phyloP scores from a whole-genome alignment of 1,140 invertebrate species.

The Macrostomum lignano region DNA sequence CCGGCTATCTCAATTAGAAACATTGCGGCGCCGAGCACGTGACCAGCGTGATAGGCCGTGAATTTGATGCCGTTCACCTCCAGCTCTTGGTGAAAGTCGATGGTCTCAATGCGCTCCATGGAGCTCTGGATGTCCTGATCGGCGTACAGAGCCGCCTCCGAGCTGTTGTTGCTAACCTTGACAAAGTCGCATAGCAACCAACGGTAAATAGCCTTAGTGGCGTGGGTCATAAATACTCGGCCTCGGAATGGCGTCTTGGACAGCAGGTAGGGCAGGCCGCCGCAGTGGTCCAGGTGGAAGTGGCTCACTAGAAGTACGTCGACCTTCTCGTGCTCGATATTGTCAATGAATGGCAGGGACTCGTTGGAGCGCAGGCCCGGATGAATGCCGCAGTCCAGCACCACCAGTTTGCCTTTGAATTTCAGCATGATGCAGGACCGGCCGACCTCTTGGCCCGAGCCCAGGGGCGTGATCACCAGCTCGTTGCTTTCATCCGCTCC shows the following conservation, averaged over 20 bases:
- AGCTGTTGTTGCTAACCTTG: conserved; percentile 4
- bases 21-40: conserved; percentile 94
- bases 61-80: conserved; percentile 76
- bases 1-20: conserved; percentile 99
- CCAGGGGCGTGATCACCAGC: too few species aligned
- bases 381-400: conserved; percentile 95
- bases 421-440: conserved; percentile 88
- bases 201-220: conserved; percentile 93
- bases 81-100: conserved; percentile 37
- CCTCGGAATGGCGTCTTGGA: conserved; percentile 90
- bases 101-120: conserved; percentile 69
- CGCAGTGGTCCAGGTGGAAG: conserved; percentile 93
- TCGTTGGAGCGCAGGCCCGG: conserved; percentile 85
- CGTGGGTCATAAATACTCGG: conserved; percentile 95
- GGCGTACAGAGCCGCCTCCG: conserved; percentile 6
- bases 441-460: conserved; percentile 95
- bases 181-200: conserved; percentile 67
- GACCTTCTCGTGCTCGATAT: conserved; percentile 70
- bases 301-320: conserved; percentile 83
- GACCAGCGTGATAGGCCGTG: conserved; percentile 89
- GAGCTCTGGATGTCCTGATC: conserved; percentile 57
- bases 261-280: conserved; percentile 86
- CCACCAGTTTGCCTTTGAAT: conserved; percentile 96
- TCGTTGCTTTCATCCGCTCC: too few species aligned
- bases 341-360: conserved; percentile 80